Percentiles rank a stretch among this genome's conserved stretches.
These are phyloP conservation scores for Chloebia gouldiae DNA, from an alignment of 2,113 vertebrate species.

Conservation along the genomic window DNA sequence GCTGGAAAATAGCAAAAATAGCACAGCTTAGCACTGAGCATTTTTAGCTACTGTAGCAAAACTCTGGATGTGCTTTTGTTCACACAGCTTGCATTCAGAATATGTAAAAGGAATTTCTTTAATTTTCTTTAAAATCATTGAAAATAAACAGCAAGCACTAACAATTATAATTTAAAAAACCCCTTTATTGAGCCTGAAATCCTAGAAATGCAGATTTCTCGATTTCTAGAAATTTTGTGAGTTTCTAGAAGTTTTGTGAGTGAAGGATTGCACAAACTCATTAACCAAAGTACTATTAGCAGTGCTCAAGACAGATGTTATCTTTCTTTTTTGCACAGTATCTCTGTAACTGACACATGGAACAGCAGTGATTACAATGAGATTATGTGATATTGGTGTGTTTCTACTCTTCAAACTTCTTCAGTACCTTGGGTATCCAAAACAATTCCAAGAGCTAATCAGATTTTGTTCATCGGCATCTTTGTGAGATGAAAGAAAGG, in stretches of 20 bases:
- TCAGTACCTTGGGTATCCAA: not conserved
- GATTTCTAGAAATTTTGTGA: too few relatives aligned
- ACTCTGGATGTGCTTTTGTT: not conserved
- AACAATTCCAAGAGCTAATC: not conserved
- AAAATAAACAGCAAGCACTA: not conserved
- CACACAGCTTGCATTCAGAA: not conserved
- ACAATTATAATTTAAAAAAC: fast-evolving
- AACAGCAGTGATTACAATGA: not conserved
- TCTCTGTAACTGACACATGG: not conserved
- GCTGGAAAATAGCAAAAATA: not conserved
- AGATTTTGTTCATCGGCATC: not conserved
- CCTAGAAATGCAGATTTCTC: not conserved
- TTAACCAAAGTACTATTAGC: not conserved
- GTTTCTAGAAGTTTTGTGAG: not conserved
- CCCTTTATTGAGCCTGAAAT: not conserved
- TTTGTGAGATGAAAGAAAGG: not conserved
- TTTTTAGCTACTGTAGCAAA: not conserved
- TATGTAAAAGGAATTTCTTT: not conserved
- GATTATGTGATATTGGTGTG: not conserved
- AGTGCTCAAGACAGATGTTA: not conserved
- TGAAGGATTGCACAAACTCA: not conserved
- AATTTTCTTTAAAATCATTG: not conserved
- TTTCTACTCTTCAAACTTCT: not conserved
- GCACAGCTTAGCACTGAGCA: not conserved
- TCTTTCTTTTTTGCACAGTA: not conserved